Base-by-base conservation (phyloP, 2,113 vertebrate genomes). In the Vidua macroura region DNA sequence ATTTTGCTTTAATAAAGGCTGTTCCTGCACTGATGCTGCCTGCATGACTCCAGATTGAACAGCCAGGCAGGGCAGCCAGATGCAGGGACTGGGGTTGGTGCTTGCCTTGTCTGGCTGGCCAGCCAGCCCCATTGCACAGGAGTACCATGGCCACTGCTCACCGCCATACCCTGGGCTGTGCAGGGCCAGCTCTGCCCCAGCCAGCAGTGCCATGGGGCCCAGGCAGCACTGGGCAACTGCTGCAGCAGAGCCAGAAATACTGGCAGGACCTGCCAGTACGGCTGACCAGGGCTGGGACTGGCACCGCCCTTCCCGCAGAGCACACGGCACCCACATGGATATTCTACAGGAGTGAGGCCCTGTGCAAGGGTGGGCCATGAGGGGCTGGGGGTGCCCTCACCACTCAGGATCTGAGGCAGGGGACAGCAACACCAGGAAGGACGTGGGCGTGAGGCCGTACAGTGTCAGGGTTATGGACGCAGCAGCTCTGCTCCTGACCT, bases 1-100 rank as follows among this genome's bases (percentile, higher is more conserved):
- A 97, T 95, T 97, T 95, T 95, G 96, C 94, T 96, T 95, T 93
- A 97, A 95, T 97, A 97, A 97, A 97, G 95, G 93, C 94, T 94
- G 91, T 95, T 96, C 94, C 94, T 97, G 96, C 95, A 96, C 94
- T 91, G 89, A 95, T 5, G 1, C 46, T 33, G 39, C 35, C 64
- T 72, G 33, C 31, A 8, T 1, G 2, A 73, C 70, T 89, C 74
- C 51, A 19, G 2, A 37, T 31, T 2, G 1, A 86, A 60, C 60
- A 25, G 68, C 17, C 1, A 1, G 22, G 35, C 30, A 28, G n/a
- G 19, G n/a, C 73, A 37, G 44, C 9, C 21, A 23, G 33, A 68
- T 25, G 59, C 25, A 23, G 46, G 16, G 2, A 2, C 35, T 37
- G 16, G 39, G n/a, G 30, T n/a, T 28, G 25, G 24, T 2, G 4